Evolutionary conservation across 2,888 invertebrate species (phyloP).

Genomic region (Dione vanillae): DNA sequence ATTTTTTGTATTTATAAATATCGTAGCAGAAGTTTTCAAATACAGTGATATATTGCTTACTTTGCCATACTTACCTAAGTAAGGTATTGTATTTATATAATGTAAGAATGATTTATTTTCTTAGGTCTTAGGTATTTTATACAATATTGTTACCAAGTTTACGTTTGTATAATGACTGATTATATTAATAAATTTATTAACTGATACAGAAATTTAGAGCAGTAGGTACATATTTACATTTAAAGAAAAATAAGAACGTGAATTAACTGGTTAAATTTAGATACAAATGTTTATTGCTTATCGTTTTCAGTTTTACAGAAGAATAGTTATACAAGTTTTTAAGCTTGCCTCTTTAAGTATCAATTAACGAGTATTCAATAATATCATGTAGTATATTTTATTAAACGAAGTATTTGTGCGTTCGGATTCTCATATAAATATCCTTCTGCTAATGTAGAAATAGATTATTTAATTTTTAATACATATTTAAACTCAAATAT

Average conservation of each 20-base stretch:
- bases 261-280: conserved; percentile 28
- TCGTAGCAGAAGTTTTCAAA: conserved; percentile 64
- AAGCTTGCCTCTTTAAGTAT: background rate
- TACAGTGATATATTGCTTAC: conserved; percentile 70
- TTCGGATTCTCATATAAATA: conserved; percentile 43
- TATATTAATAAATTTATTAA: conserved; percentile 42
- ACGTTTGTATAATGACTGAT: conserved; percentile 48
- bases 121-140: conserved; percentile 62
- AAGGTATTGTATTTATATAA: conserved; percentile 66
- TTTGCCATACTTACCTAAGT: conserved; percentile 69
- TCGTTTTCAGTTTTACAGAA: conserved; percentile 39
- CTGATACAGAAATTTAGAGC: conserved; percentile 39
- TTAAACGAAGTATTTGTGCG: conserved; percentile 43
- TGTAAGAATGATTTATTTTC: conserved; percentile 61
- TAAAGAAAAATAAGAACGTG: conserved; percentile 32
- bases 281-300: conserved; percentile 39
- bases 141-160: conserved; percentile 59
- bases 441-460: conserved; percentile 45
- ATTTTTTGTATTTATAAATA: conserved; percentile 62
- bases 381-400: background rate
- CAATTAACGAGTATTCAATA: background rate
- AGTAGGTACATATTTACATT: conserved; percentile 43
- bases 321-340: conserved; percentile 41
- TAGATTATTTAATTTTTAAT: conserved; percentile 43
- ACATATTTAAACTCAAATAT: conserved; percentile 48